These are phyloP conservation scores for Zaprionus lineosus DNA, from an alignment of 2,888 invertebrate species.

Conservation along the genomic window DNA sequence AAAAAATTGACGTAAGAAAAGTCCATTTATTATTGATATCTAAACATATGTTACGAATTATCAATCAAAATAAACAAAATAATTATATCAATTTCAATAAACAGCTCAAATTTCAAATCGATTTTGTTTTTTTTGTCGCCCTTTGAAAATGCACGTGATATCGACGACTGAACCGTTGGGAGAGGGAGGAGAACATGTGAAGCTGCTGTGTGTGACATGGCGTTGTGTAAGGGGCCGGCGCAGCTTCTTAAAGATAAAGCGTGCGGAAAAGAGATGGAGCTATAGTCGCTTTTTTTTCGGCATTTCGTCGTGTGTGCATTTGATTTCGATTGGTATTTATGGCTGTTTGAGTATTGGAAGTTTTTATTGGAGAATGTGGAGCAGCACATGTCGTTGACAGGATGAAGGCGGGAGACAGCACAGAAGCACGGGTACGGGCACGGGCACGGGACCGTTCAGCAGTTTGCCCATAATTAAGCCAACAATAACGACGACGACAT, in stretches of 20 bases:
- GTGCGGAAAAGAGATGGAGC: background rate
- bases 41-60: too few relatives aligned
- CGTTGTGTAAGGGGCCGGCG: constrained; percentile 26
- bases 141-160: constrained; percentile 10
- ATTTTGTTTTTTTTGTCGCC: constrained; percentile 19
- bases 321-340: constrained; percentile 83
- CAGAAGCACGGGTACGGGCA: background rate
- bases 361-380: constrained; percentile 19
- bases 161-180: background rate
- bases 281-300: background rate
- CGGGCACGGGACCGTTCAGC: too few relatives aligned
- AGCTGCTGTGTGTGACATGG: constrained; percentile 1
- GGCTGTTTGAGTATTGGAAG: constrained; percentile 63
- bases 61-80: too few relatives aligned
- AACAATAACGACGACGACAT: constrained; percentile 15
- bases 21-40: too few relatives aligned
- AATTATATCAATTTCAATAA: background rate
- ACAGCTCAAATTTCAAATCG: too few relatives aligned
- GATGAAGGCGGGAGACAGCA: constrained; percentile 11
- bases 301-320: constrained; percentile 62
- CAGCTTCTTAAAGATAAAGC: background rate
- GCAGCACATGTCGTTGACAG: constrained; percentile 49
- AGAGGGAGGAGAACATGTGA: background rate
- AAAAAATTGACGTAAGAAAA: constrained; percentile 1
- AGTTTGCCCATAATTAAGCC: constrained; percentile 26